Evolutionary conservation across 2,113 vertebrate species (phyloP).

Genomic region (Sinocyclocheilus anophthalmus): DNA sequence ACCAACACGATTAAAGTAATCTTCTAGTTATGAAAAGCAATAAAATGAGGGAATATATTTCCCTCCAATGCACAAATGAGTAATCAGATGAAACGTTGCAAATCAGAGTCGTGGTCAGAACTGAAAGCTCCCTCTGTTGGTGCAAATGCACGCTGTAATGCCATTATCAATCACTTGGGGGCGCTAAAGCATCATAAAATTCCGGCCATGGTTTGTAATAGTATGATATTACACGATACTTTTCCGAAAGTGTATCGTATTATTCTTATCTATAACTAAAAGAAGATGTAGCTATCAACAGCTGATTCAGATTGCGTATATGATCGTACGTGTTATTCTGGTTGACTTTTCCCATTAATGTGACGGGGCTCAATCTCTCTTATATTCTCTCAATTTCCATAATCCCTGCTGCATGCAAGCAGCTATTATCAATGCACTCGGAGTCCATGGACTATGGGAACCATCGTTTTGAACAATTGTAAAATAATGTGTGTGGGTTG

Average conservation of each 20-base stretch:
- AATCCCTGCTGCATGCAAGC: neutral
- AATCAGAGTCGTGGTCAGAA: neutral
- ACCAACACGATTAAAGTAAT: neutral
- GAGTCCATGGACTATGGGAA: slow-evolving; percentile 4
- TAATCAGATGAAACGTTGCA: neutral
- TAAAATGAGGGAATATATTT: too few species aligned
- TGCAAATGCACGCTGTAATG: neutral
- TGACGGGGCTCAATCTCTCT: neutral
- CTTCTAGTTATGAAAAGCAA: too few species aligned
- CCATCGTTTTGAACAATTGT: neutral
- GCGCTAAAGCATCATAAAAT: neutral
- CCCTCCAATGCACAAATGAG: neutral
- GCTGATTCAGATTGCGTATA: neutral
- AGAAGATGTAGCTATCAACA: neutral
- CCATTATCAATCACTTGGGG: neutral
- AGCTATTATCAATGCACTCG: neutral
- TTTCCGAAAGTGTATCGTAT: neutral
- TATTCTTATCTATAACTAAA: neutral
- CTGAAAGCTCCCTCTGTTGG: neutral
- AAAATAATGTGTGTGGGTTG: neutral
- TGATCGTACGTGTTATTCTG: too few species aligned
- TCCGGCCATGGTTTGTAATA: neutral
- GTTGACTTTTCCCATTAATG: neutral
- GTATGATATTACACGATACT: neutral
- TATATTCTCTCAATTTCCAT: slow-evolving; percentile 10